These are phyloP conservation scores for Barypeithes pellucidus DNA, from an alignment of 2,888 invertebrate species.

Conservation along the genomic window DNA sequence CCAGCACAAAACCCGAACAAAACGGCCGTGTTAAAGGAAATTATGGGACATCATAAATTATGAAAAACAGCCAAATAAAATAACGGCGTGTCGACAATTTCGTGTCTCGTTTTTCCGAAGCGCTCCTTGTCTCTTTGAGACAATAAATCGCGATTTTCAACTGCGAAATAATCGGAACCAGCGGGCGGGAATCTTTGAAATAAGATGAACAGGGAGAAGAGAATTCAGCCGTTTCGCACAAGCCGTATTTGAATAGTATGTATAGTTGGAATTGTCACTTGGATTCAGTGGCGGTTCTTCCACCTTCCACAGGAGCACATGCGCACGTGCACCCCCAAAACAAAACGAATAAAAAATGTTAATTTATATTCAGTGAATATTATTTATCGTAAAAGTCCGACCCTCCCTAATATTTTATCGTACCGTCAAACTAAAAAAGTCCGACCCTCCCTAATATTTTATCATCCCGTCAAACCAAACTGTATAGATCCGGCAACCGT, in stretches of 20 bases:
- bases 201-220: slow-evolving; percentile 43
- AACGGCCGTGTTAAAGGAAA: slow-evolving; percentile 54
- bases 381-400: too few species aligned
- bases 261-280: slow-evolving; percentile 42
- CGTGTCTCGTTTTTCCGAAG: slow-evolving; percentile 25
- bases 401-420: too few species aligned
- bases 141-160: slow-evolving; percentile 39
- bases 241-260: slow-evolving; percentile 48
- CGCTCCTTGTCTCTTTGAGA: slow-evolving; percentile 33
- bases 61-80: slow-evolving; percentile 47
- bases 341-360: too few species aligned
- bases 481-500: too few species aligned
- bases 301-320: too few species aligned
- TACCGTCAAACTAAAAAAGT: too few species aligned
- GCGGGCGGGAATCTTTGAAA: slow-evolving; percentile 46
- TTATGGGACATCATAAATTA: slow-evolving; percentile 51
- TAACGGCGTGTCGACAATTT: slow-evolving; percentile 40
- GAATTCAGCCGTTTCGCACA: slow-evolving; percentile 44
- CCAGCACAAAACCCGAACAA: slow-evolving; percentile 49
- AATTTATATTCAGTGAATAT: too few species aligned
- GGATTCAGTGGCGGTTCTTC: slow-evolving; percentile 1
- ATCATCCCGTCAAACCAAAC: too few species aligned
- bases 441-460: too few species aligned
- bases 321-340: too few species aligned
- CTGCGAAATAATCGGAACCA: slow-evolving; percentile 43